Conservation (phyloP, 2,888 invertebrate genomes). For the Branchipolynoe longqiensis region DNA sequence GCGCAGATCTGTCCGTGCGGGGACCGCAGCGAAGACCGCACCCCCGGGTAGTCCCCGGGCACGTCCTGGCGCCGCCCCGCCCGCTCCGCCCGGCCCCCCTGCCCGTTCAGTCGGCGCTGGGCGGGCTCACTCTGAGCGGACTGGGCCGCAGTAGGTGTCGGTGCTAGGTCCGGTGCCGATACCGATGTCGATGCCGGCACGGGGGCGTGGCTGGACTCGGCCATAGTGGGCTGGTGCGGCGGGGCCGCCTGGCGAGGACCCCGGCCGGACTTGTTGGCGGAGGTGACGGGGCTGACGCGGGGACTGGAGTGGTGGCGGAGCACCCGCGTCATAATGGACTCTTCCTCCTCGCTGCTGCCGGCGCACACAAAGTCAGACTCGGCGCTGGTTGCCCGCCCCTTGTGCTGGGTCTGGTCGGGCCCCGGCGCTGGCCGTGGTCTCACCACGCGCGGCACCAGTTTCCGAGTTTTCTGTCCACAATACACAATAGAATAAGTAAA, state of each 20-base stretch:
- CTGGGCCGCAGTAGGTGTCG: too few relatives aligned
- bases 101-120: background rate
- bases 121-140: background rate
- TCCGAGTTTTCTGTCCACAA: constrained; percentile 44
- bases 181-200: too few relatives aligned
- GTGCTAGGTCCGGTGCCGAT: too few relatives aligned
- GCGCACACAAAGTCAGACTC: constrained; percentile 46
- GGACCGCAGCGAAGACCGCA: background rate
- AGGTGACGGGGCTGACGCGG: background rate
- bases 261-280: background rate
- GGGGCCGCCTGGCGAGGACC: background rate
- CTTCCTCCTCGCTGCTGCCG: constrained; percentile 61
- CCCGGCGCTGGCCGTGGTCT: background rate
- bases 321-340: constrained; percentile 55
- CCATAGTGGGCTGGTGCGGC: background rate
- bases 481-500: too few relatives aligned
- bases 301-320: constrained; percentile 31
- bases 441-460: background rate
- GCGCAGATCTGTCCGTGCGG: background rate
- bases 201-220: background rate
- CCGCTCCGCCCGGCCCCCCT: background rate
- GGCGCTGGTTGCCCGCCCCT: background rate
- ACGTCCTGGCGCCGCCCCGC: background rate
- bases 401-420: background rate
- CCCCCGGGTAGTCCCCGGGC: background rate